phyloP scores from a whole-genome alignment of 92 coral and sea anemone genomes.

The Virgularia gustaviana region DNA sequence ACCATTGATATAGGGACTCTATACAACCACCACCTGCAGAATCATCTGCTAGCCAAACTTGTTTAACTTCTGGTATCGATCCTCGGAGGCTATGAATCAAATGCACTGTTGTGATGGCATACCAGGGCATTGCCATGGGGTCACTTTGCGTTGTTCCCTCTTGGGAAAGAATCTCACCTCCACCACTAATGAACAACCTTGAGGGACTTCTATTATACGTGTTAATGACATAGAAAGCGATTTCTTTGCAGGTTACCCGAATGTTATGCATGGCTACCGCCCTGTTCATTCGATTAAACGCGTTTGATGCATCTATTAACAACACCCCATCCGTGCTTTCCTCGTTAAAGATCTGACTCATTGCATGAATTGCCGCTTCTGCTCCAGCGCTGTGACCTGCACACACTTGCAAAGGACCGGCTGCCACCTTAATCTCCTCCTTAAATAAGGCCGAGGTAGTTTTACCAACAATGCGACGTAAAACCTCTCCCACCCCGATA shows the following conservation, averaged over 20 bases:
- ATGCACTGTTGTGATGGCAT: slow-evolving; percentile 9
- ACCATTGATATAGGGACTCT: slow-evolving; percentile 2
- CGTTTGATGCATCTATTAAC: slow-evolving; percentile 55
- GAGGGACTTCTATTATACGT: not conserved
- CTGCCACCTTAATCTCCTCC: slow-evolving; percentile 13
- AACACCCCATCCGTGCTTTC: slow-evolving; percentile 46
- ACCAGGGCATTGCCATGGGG: not conserved
- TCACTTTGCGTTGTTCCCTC: slow-evolving; percentile 33
- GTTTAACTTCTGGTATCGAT: slow-evolving; percentile 34
- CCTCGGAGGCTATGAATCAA: not conserved
- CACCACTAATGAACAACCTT: slow-evolving; percentile 2
- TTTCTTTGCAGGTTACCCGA: slow-evolving; percentile 39
- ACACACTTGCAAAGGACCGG: slow-evolving; percentile 39
- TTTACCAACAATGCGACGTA: slow-evolving; percentile 33
- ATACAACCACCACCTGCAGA: slow-evolving; percentile 49
- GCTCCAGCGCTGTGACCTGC: slow-evolving; percentile 26
- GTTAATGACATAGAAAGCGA: slow-evolving; percentile 38
- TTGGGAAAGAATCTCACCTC: slow-evolving; percentile 25
- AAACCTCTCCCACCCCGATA: slow-evolving; percentile 29
- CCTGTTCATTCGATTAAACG: slow-evolving; percentile 48
- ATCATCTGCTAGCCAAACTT: slow-evolving; percentile 44
- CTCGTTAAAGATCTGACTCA: slow-evolving; percentile 47
- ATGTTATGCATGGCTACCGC: slow-evolving; percentile 52
- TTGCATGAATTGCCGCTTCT: slow-evolving; percentile 36
- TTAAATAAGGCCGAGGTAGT: slow-evolving; percentile 6